These are phyloP conservation scores for Drusus annulatus DNA, from an alignment of 1,140 invertebrate genomes.

Conservation along the genomic window DNA sequence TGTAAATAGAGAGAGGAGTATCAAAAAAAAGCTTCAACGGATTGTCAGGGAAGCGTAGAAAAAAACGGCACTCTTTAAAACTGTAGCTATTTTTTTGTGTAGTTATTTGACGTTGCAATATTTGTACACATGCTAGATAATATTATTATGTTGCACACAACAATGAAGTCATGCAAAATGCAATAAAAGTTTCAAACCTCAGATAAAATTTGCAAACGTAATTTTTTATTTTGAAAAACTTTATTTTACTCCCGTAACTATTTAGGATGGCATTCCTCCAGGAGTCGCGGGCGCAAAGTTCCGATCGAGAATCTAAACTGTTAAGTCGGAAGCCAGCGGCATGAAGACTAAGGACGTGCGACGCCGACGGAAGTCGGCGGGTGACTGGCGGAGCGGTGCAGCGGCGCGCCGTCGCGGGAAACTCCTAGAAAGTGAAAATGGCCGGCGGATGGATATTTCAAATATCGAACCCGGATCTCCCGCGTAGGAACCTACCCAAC, in stretches of 20 bases:
- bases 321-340: background rate
- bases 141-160: too few species aligned
- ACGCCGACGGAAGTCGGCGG: conserved; percentile 17
- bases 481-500: background rate
- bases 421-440: conserved; percentile 39
- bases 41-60: too few species aligned
- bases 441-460: conserved; percentile 7
- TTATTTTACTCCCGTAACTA: too few species aligned
- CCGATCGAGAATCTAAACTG: background rate
- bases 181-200: background rate
- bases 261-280: too few species aligned
- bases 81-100: too few species aligned
- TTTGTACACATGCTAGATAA: too few species aligned
- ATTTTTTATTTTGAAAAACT: background rate
- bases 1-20: too few species aligned
- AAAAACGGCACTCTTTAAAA: too few species aligned
- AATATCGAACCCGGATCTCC: background rate
- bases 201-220: background rate
- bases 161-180: too few species aligned
- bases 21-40: too few species aligned
- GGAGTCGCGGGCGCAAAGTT: background rate
- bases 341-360: background rate
- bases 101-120: too few species aligned
- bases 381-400: conserved; percentile 7
- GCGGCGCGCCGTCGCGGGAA: conserved; percentile 43